Evolutionary conservation across 2,113 vertebrate species (phyloP).

Genomic region (Mustela nigripes): DNA sequence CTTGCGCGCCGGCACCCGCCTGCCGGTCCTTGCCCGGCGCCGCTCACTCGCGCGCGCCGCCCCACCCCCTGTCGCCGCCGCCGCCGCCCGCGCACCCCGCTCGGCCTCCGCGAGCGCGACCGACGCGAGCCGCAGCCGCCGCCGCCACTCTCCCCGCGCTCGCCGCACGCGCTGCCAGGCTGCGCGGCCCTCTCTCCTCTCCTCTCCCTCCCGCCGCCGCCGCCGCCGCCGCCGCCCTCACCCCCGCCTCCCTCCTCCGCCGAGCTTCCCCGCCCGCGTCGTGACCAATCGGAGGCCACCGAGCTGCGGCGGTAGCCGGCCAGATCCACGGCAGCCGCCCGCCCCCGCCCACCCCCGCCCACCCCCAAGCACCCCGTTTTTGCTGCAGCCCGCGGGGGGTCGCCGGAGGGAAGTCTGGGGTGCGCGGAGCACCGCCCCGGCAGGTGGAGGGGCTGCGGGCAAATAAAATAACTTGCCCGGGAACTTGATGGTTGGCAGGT

Average conservation of each 20-base stretch:
- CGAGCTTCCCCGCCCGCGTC: constrained; percentile 82
- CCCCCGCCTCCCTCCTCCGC: constrained; percentile 53
- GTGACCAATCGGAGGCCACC: constrained; percentile 85
- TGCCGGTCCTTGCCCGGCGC: not conserved
- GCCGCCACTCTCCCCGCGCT: constrained; percentile 68
- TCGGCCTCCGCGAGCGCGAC: constrained; percentile 26
- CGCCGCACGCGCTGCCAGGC: constrained; percentile 59
- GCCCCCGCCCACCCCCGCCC: constrained; percentile 78
- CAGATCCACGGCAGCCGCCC: constrained; percentile 72
- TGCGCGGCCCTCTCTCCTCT: constrained; percentile 48
- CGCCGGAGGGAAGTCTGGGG: constrained; percentile 56
- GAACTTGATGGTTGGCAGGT: constrained; percentile 71
- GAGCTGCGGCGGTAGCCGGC: constrained; percentile 70
- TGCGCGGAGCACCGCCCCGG: not conserved
- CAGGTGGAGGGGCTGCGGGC: constrained; percentile 58
- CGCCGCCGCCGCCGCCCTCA: constrained; percentile 63
- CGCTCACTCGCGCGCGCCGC: constrained; percentile 27
- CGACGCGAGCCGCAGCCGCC: constrained; percentile 33
- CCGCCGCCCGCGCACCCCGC: constrained; percentile 10
- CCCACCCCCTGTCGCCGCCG: not conserved
- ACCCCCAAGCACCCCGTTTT: not conserved
- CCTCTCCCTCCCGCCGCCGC: constrained; percentile 52
- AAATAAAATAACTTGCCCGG: constrained; percentile 69
- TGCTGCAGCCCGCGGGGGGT: constrained; percentile 72
- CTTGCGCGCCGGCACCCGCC: not conserved